These are phyloP conservation scores for Fragum fragum DNA, from an alignment of 2,888 invertebrate species.

Conservation along the genomic window DNA sequence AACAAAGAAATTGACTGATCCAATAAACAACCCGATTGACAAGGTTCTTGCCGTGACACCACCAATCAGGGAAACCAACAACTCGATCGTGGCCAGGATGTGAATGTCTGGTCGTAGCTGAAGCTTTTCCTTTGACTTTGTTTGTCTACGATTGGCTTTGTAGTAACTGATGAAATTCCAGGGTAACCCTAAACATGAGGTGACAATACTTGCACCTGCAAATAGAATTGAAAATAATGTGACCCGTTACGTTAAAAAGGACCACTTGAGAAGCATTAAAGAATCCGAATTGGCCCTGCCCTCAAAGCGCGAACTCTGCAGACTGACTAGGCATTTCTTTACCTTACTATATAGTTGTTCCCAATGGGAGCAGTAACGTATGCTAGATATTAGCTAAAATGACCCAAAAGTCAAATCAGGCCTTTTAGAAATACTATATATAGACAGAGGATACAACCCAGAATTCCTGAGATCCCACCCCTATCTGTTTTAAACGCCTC, in stretches of 20 bases:
- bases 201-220: not conserved
- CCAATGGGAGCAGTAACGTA: too few relatives aligned
- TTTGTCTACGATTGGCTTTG: not conserved
- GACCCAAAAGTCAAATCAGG: too few relatives aligned
- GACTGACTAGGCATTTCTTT: not conserved
- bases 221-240: not conserved
- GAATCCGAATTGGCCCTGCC: not conserved
- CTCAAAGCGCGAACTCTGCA: not conserved
- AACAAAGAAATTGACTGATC: not conserved
- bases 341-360: too few relatives aligned
- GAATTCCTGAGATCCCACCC: too few relatives aligned
- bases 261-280: not conserved
- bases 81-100: not conserved
- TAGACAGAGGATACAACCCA: too few relatives aligned
- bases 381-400: too few relatives aligned
- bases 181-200: not conserved
- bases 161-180: not conserved
- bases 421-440: too few relatives aligned
- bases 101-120: not conserved
- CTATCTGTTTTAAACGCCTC: too few relatives aligned
- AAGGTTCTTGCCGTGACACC: not conserved
- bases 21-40: conserved; percentile 1
- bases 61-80: not conserved
- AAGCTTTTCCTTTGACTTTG: not conserved
- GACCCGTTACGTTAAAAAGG: not conserved